Base-by-base conservation (phyloP, 2,888 invertebrate genomes). In the Synanthedon tipuliformis region DNA sequence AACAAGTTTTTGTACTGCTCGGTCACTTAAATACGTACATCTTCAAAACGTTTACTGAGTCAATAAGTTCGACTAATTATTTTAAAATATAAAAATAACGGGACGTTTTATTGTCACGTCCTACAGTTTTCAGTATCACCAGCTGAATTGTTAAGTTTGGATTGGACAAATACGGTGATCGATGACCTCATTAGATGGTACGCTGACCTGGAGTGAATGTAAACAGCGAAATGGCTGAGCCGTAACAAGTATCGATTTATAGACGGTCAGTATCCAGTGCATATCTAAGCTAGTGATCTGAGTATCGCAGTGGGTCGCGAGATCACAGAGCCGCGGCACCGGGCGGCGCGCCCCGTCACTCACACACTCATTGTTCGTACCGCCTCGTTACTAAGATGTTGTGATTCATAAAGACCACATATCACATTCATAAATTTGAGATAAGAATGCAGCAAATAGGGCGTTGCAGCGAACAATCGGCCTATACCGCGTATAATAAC, bases 381-480 rank as follows among this genome's bases (percentile, higher is more conserved):
- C 68, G 71, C 66, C 72, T 69, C 50, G 52, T 55, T 54, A 10
- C 52, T 55, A 55, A 75, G 77, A 75, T 73, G 68, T 69, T 75
- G 78, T 84, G 82, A 84, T 77, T 83, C 84, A 85, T 82, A 64
- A 34, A 67, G 61, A 61, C 64, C 65, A 71, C 71, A 78, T 73
- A 61, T 64, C 65, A 71, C 71, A 78, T 73, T 73, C 73, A 23
- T 75, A 75, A 75, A 71, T 76, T 78, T 68, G 65, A 73, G 83
- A 83, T 83, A 81, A 82, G 79, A 81, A 75, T 77, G 75, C 76
- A 76, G 71, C 73, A 80, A 83, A 81, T 80, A 76, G 82, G 79
- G 73, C 84, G 79, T 74, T 80, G 76, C 81, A 69, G 68, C 69
- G 73, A 69, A 78, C 78, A 77, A 75, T 77, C 71, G 69, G 59